Evolutionary conservation across 2,113 vertebrate species (phyloP), one percentile per base, ranked within the genome.

Genomic region (Sylvicapra grimmia): DNA sequence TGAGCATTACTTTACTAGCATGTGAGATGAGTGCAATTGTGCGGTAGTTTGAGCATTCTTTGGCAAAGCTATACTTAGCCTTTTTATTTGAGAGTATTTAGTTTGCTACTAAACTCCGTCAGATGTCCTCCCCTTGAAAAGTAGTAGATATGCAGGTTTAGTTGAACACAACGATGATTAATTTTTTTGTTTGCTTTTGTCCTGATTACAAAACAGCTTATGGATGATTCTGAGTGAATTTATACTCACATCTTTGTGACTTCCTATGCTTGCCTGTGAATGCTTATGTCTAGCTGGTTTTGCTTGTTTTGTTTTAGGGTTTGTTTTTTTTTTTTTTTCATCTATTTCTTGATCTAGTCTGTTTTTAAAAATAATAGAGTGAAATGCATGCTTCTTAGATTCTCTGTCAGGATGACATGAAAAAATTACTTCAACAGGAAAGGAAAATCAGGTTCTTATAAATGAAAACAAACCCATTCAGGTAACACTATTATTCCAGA

Each of bases 161-260:
- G 53, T 33, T 63, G 80, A 90, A 72, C n/a, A 54, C 4, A 53
- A 0, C 8, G 8, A 83, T 84, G 82, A n/a, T 56, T 92, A 49
- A 13, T 82, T 90, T 93, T 94, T 96, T 98, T 85, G 40, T 40
- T 80, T 95, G 85, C 18, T 85, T 83, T 85, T 77, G n/a, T 84
- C 92, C 14, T 27, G 23, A 91, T 14, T 82, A 61, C 5, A 54
- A 65, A 65, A 40, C 19, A 86, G 31, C 86, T 75, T 63, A 36
- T 86, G 10, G 3, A 49, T 88, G 72, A 47, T 36, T 61, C 53
- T 92, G 63, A 77, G 6, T 86, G 40, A 12, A 18, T 47, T 93
- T 93, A 15, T 59, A 31, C 31, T 85, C n/a, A 82, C 63, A 83
- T 63, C 58, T 88, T 61, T 56, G 15, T 96, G 51, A 89, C 53